Base-by-base conservation (phyloP, 2,113 vertebrate genomes). In the Lagopus leucura region DNA sequence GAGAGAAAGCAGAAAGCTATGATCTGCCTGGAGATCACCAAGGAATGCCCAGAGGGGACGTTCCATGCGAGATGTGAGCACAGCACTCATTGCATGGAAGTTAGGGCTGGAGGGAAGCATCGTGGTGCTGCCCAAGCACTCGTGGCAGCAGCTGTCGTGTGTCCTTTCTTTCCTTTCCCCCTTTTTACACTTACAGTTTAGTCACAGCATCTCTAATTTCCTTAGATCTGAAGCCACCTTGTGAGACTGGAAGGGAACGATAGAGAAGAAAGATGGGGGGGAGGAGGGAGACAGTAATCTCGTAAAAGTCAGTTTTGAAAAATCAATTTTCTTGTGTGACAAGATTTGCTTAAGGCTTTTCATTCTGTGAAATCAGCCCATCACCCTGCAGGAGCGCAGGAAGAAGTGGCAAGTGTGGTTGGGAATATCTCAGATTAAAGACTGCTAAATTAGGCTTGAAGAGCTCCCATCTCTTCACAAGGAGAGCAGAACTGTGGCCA, bases 351-450 rank as follows among this genome's bases (percentile, higher is more conserved):
- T 91, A 95, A 92, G 93, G 95, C 89, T 92, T 92, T 94, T 94
- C 61, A 65, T 91, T 93, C 92, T 95, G 89, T 95, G 95, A 97
- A 97, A 97, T 96, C 94, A 96, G 93, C 88, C 93, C 92, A 92
- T 93, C 95, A 90, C 93, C 95, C 95, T 93, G 88, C 14, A 30
- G 95, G 94, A 91, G 65, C 1, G 16, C 90, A 88, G 45, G 94
- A 95, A 96, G 93, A 92, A 94, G 90, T 47, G 86, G 90, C 67
- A 71, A 96, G 93, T 34, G 73, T 71, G 84, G 88, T 42, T 86
- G 52, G 76, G 94, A 94, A 95, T 96, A 96, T 93, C 48, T 96
- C 94, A 52, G 95, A 97, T 97, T 96, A 96, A 97, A 97, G 92
- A 81, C 70, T 54, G 82, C 82, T 94, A 96, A 97, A 96, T 96